phyloP scores from a whole-genome alignment of 2,797 vertebrate genomes.

The Parambassis ranga region DNA sequence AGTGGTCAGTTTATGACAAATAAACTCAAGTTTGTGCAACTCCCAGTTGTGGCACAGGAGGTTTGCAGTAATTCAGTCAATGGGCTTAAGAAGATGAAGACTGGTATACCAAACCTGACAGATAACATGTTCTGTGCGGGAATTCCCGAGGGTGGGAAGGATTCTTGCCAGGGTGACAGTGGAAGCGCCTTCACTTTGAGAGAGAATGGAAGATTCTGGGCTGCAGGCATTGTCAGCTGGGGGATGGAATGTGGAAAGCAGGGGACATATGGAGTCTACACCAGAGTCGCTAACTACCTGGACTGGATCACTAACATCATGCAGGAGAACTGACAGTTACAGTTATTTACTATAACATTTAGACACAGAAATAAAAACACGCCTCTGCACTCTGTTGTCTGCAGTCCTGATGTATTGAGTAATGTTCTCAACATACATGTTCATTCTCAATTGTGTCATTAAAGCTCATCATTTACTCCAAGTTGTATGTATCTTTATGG shows the following conservation, averaged over 20 bases:
- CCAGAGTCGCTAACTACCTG: slow-evolving; percentile 61
- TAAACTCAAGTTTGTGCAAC: slow-evolving; percentile 43
- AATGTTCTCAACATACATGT: no score
- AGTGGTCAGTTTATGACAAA: fast-evolving
- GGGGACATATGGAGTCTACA: slow-evolving; percentile 67
- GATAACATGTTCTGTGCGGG: slow-evolving; percentile 78
- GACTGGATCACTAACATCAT: slow-evolving; percentile 71
- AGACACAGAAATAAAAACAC: neutral
- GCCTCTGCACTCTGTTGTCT: neutral
- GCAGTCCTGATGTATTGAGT: no score
- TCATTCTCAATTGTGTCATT: no score
- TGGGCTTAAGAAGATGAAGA: fast-evolving
- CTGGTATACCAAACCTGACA: neutral
- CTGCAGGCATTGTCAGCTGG: slow-evolving; percentile 75
- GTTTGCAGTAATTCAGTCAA: slow-evolving; percentile 25
- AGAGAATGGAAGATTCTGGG: slow-evolving; percentile 35
- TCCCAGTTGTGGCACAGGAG: slow-evolving; percentile 57
- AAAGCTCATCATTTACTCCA: no score
- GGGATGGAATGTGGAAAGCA: slow-evolving; percentile 34
- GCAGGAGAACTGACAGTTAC: slow-evolving; percentile 40
- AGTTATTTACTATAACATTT: neutral
- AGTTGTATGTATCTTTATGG: no score
- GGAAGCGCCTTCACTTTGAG: slow-evolving; percentile 53
- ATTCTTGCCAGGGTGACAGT: slow-evolving; percentile 65
- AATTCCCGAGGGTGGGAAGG: slow-evolving; percentile 41